Base-by-base conservation (phyloP, 2,113 vertebrate genomes). In the Balaeniceps rex region DNA sequence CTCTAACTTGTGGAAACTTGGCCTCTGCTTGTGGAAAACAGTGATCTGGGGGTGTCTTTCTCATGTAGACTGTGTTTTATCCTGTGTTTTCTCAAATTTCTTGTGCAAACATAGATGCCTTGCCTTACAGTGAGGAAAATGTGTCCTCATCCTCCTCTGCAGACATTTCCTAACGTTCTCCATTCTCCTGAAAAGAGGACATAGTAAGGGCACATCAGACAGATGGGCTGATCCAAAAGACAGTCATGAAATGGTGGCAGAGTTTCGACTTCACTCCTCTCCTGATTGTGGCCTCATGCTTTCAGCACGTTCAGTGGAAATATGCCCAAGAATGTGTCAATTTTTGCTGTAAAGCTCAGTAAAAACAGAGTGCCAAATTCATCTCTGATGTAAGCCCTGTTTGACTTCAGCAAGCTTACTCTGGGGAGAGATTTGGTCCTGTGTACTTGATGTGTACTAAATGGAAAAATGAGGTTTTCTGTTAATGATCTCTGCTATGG, bases 321-420 rank as follows among this genome's bases (percentile, higher is more conserved):
- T 74, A 72, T 46, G 61, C 49, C 87, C 76, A 42, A 83, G 72
- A 85, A 82, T 70, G 54, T 69, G 88, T 94, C 74, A 91, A 92
- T 85, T 94, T 87, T 70, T 95, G 81, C 84, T 90, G 54, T 69
- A 80, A 84, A 91, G 68, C 89, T 93, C 46, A 87, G 44, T 81
- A 82, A 91, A 88, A 93, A 15, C 47, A 65, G 49, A 92, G n/a
- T 89, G 87, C 87, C 84, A 83, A 83, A 96, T 85, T 85, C 26
- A 77, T 93, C 40, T 83, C 81, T 82, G 71, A 69, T 90, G 64
- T 54, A 87, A 95, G 82, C 42, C 26, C 81, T 93, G n/a, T 83
- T 91, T 88, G 89, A 97, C 87, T 93, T 94, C 74, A 91, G 74
- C 87, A 91, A 87, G 57, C 86, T 91, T 92, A 57, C 74, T 87